Conservation (phyloP, 2,888 invertebrate species). For the Tipula vernalis region DNA sequence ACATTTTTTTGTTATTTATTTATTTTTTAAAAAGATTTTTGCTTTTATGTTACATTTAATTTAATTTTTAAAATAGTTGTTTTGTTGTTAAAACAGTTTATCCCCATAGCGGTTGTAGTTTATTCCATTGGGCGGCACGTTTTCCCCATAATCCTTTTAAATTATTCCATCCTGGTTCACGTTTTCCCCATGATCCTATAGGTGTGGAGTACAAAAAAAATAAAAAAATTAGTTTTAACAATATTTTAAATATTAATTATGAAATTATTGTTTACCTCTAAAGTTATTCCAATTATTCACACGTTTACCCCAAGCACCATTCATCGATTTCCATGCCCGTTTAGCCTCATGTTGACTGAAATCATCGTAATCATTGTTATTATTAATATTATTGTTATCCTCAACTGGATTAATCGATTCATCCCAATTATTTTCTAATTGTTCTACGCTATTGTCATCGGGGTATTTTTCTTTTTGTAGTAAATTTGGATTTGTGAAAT, state of each 20-base stretch:
- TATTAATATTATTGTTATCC: neutral
- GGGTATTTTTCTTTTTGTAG: conserved; percentile 17
- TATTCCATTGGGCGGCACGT: conserved; percentile 37
- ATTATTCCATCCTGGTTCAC: conserved; percentile 68
- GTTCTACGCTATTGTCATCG: neutral
- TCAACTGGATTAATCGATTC: neutral
- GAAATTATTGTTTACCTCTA: conserved; percentile 31
- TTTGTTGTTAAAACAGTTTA: neutral
- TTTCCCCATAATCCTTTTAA: conserved; percentile 71
- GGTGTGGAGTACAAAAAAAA: conserved; percentile 18
- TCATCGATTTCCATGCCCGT: conserved; percentile 54
- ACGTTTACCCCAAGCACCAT: conserved; percentile 65
- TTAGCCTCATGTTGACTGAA: conserved; percentile 29
- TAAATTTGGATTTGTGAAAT: neutral
- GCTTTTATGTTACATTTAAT: neutral
- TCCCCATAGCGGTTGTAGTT: conserved; percentile 35
- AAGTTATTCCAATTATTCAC: conserved; percentile 45
- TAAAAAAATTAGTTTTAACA: neutral
- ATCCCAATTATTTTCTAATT: neutral
- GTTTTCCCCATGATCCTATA: conserved; percentile 67
- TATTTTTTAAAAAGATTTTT: neutral
- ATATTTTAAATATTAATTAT: neutral
- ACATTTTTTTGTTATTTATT: neutral
- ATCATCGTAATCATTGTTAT: neutral
- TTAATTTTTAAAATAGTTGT: neutral